These are phyloP conservation scores for Paratilapia polleni DNA, from an alignment of 2,113 vertebrate genomes.

Conservation along the genomic window DNA sequence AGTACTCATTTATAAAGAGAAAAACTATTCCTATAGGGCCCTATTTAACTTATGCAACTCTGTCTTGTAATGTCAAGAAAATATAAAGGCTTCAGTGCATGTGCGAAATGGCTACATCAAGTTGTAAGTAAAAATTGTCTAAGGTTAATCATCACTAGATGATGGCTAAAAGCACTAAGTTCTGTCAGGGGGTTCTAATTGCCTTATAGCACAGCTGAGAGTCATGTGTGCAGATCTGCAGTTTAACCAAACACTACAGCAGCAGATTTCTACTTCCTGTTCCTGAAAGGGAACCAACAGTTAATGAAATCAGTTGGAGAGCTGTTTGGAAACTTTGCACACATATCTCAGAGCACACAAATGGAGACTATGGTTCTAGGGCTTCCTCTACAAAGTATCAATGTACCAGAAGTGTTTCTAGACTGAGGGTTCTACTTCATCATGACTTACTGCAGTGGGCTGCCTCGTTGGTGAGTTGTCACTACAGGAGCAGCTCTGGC, in stretches of 20 bases:
- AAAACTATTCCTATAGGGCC: neutral
- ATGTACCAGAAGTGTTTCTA: neutral
- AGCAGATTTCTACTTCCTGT: neutral
- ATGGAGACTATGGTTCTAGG: constrained; percentile 8
- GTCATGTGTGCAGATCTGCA: neutral
- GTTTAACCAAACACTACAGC: neutral
- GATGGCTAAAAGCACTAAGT: neutral
- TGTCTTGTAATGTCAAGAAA: neutral
- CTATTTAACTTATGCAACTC: neutral
- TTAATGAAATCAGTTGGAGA: neutral
- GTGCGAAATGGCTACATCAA: neutral
- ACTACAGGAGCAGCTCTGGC: constrained; percentile 83
- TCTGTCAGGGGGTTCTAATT: neutral
- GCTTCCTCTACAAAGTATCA: neutral
- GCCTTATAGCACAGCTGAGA: too few species aligned
- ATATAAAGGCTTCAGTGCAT: neutral
- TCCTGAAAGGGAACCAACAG: too few species aligned
- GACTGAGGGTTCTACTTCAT: neutral
- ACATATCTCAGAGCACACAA: neutral
- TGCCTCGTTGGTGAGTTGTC: constrained; percentile 79
- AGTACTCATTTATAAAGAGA: neutral
- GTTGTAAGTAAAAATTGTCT: neutral
- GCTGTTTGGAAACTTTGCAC: neutral
- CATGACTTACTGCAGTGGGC: constrained; percentile 77
- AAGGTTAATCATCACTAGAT: neutral